phyloP scores from a whole-genome alignment of 2,113 vertebrate genomes.

The Sorex araneus region DNA sequence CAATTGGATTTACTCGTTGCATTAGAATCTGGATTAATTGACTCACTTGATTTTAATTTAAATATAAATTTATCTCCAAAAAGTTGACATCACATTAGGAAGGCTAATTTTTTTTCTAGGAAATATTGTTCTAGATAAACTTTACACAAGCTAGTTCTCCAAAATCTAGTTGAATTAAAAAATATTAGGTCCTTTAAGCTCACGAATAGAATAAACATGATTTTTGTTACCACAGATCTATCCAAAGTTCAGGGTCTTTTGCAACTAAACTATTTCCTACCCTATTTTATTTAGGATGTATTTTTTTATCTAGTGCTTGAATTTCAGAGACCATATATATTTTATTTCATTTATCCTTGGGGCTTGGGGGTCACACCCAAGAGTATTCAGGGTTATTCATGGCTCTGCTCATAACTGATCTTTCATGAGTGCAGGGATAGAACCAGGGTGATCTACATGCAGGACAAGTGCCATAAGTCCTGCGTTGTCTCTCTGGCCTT shows the following conservation, averaged over 20 bases:
- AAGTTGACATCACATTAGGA: constrained; percentile 52
- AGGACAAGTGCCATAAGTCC: too few species aligned
- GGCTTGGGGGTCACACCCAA: too few species aligned
- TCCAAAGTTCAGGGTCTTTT: background rate
- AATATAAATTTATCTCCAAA: background rate
- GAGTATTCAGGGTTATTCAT: too few species aligned
- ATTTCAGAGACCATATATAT: background rate
- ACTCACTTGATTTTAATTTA: constrained; percentile 59
- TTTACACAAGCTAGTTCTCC: constrained; percentile 7
- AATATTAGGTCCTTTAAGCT: background rate
- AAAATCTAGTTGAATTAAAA: background rate
- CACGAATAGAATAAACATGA: constrained; percentile 1
- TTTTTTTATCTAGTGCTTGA: constrained; percentile 35
- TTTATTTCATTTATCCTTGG: background rate
- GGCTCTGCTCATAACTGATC: too few species aligned
- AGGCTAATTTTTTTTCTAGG: constrained; percentile 27
- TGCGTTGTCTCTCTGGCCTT: too few species aligned
- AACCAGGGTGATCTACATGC: too few species aligned
- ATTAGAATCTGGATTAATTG: constrained; percentile 44
- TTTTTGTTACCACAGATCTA: constrained; percentile 64
- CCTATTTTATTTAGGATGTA: background rate
- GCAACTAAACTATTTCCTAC: background rate
- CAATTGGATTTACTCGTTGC: constrained; percentile 61
- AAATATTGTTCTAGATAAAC: background rate
- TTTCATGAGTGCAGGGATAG: too few species aligned